These are phyloP conservation scores for Podarcis siculus DNA, from an alignment of 2,797 vertebrate genomes.

Conservation along the genomic window DNA sequence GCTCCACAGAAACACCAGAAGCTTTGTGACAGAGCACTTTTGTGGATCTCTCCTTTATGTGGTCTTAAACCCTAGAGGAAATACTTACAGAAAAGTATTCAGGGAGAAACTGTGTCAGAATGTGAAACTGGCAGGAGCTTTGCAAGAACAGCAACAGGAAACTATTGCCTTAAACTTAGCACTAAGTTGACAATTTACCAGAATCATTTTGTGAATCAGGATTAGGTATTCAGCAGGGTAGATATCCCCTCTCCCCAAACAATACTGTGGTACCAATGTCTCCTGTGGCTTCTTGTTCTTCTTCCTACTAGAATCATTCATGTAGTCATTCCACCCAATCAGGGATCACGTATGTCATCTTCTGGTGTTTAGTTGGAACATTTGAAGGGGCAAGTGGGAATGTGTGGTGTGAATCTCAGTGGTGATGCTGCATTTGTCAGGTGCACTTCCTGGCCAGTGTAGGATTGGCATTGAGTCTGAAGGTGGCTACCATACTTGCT, in stretches of 20 bases:
- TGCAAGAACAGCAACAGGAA: neutral
- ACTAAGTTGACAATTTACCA: neutral
- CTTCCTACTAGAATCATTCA: neutral
- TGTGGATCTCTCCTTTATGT: too few relatives aligned
- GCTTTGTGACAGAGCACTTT: constrained; percentile 45
- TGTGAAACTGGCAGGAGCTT: neutral
- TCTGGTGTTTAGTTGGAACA: neutral
- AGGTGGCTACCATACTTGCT: too few relatives aligned
- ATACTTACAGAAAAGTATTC: neutral
- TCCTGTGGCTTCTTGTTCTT: neutral
- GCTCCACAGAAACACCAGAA: constrained; percentile 48
- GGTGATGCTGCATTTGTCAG: too few relatives aligned
- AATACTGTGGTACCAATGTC: neutral
- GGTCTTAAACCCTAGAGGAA: too few relatives aligned
- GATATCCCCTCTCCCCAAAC: neutral
- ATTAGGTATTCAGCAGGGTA: neutral
- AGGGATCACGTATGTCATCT: neutral
- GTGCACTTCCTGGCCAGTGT: too few relatives aligned
- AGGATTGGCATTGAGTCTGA: too few relatives aligned
- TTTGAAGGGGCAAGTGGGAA: neutral
- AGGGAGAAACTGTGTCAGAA: neutral
- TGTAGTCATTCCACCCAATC: neutral
- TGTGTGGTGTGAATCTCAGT: too few relatives aligned
- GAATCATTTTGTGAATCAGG: neutral
- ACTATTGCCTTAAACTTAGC: neutral